A percentile compares a stretch with the other conserved stretches of the same genome.
phyloP scores from a whole-genome alignment of 2,888 invertebrate species.

The Panzeria rudis region DNA sequence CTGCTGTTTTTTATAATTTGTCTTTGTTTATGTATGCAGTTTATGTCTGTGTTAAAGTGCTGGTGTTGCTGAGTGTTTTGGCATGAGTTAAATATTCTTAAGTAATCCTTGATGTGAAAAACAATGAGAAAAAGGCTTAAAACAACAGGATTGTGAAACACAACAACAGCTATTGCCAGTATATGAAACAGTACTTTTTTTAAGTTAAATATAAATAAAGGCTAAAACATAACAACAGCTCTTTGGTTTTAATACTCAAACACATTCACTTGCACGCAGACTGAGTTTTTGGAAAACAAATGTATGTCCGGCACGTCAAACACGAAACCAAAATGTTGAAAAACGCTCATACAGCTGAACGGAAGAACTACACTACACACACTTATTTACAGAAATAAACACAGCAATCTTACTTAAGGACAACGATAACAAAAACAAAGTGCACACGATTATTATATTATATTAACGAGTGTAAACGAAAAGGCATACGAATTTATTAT shows the following conservation, averaged over 20 bases:
- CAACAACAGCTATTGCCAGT: background rate
- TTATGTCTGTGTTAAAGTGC: constrained; percentile 9
- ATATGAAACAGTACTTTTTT: constrained; percentile 5
- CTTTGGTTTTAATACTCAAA: constrained; percentile 10
- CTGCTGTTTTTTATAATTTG: constrained; percentile 20
- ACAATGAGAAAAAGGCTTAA: constrained; percentile 46
- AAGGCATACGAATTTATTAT: constrained; percentile 3
- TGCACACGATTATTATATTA: constrained; percentile 61
- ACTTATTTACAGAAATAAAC: background rate
- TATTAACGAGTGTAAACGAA: constrained; percentile 52
- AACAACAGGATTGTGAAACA: constrained; percentile 34
- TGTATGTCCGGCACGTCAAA: constrained; percentile 66
- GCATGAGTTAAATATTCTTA: constrained; percentile 56
- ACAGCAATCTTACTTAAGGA: constrained; percentile 42
- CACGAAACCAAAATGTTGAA: constrained; percentile 42
- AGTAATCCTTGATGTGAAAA: constrained; percentile 67
- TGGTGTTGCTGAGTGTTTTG: constrained; percentile 9
- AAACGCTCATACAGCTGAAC: constrained; percentile 3
- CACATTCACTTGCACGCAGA: background rate
- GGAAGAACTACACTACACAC: background rate
- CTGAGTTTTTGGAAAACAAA: constrained; percentile 38
- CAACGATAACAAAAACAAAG: constrained; percentile 39
- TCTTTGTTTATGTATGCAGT: constrained; percentile 17
- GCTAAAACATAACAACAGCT: constrained; percentile 24
- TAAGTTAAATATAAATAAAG: constrained; percentile 1